Evolutionary conservation across 2,113 vertebrate genomes (phyloP).

Genomic region (Gambusia holbrooki): DNA sequence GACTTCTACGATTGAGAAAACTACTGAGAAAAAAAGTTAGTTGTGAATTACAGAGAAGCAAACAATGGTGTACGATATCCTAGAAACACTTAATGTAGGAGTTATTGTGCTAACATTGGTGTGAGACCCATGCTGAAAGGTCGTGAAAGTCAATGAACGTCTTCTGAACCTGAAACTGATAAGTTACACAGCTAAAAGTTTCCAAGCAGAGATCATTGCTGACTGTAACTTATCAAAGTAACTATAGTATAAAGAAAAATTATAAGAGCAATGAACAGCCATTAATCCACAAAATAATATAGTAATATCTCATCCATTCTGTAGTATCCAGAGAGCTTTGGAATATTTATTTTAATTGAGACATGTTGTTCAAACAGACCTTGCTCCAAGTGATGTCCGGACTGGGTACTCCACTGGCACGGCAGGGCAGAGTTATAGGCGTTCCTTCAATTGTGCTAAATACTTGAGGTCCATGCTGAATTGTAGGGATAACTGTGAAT

Average conservation of each 20-base stretch:
- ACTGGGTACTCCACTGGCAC: slow-evolving; percentile 87
- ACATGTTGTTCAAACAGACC: slow-evolving; percentile 74
- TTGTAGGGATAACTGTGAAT: slow-evolving; percentile 88
- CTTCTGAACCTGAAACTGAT: no score
- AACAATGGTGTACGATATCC: no score
- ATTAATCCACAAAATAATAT: no score
- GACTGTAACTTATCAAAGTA: neutral
- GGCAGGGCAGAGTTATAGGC: slow-evolving; percentile 89
- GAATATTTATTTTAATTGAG: neutral
- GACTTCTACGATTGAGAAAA: slow-evolving; percentile 61
- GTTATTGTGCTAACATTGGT: no score
- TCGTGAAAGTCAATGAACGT: no score
- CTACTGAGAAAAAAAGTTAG: slow-evolving; percentile 20
- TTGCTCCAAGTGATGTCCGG: slow-evolving; percentile 92
- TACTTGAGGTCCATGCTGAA: slow-evolving; percentile 94
- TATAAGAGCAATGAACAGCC: no score
- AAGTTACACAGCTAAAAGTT: neutral
- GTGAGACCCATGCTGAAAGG: no score
- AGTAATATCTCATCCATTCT: no score
- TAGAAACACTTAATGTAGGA: no score
- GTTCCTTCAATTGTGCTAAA: slow-evolving; percentile 93
- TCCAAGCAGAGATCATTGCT: slow-evolving; percentile 1
- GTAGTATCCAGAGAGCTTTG: neutral
- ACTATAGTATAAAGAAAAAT: neutral
- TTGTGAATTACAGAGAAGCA: neutral